Evolutionary conservation across 2,888 invertebrate genomes (phyloP).

Genomic region (Drosophila subquinaria): DNA sequence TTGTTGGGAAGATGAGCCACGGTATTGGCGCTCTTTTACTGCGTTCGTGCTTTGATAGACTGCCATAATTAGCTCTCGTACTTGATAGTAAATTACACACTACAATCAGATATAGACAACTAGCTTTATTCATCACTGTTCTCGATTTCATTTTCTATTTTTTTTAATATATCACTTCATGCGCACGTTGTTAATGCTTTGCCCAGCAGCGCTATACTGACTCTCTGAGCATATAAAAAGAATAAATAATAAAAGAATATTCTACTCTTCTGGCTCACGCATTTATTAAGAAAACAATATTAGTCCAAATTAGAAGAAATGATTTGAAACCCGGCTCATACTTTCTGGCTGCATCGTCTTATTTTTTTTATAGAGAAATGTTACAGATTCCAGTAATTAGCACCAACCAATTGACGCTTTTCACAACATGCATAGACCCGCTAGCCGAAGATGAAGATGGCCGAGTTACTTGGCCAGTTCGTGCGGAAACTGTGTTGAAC

Average conservation of each 20-base stretch:
- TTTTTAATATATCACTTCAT: slow-evolving; percentile 1
- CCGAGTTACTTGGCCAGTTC: slow-evolving; percentile 40
- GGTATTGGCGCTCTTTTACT: slow-evolving; percentile 66
- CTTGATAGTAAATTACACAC: slow-evolving; percentile 19
- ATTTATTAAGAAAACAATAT: slow-evolving; percentile 25
- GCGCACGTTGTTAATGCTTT: slow-evolving; percentile 57
- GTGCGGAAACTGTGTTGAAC: slow-evolving; percentile 63
- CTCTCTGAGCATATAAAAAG: slow-evolving; percentile 12
- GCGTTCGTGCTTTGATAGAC: slow-evolving; percentile 64
- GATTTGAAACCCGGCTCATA: not conserved
- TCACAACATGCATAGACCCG: slow-evolving; percentile 13
- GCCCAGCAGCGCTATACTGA: slow-evolving; percentile 55
- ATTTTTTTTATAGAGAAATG: slow-evolving; percentile 46
- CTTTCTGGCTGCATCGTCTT: slow-evolving; percentile 19
- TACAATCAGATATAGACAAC: slow-evolving; percentile 32
- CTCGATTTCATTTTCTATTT: slow-evolving; percentile 36
- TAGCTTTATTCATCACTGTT: slow-evolving; percentile 11
- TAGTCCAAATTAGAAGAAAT: slow-evolving; percentile 16
- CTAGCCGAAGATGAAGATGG: slow-evolving; percentile 5
- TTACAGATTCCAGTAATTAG: slow-evolving; percentile 72
- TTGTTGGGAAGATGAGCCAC: slow-evolving; percentile 81
- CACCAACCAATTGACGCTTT: slow-evolving; percentile 62
- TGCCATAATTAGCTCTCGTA: slow-evolving; percentile 32
- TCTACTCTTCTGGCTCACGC: slow-evolving; percentile 42
- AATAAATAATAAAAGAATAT: slow-evolving; percentile 11